Conservation (phyloP, 2,113 vertebrate genomes). For the Aepyceros melampus region DNA sequence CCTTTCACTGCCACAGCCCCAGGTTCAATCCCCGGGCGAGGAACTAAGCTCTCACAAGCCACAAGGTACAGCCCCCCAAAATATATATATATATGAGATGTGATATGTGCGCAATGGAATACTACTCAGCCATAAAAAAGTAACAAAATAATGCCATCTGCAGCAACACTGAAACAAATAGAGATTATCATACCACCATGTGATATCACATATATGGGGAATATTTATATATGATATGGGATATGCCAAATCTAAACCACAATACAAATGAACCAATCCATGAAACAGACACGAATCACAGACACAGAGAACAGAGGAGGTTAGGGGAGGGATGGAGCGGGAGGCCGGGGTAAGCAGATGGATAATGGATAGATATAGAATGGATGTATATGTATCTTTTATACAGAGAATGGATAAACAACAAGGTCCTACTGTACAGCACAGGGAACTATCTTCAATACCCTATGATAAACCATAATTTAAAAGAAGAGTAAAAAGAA, state of each 20-base stretch:
- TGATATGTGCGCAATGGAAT: background rate
- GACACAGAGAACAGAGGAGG: background rate
- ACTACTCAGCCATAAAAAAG: background rate
- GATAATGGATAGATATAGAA: background rate
- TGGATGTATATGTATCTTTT: background rate
- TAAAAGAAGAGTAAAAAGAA: background rate
- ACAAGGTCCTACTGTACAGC: background rate
- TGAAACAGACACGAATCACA: background rate
- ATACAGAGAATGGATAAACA: background rate
- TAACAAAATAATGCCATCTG: background rate
- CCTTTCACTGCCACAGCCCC: background rate
- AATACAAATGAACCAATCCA: background rate
- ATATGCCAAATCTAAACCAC: background rate
- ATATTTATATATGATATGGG: background rate
- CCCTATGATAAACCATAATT: background rate
- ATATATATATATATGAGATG: background rate
- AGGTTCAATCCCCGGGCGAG: background rate
- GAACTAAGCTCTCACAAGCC: background rate
- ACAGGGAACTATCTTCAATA: background rate
- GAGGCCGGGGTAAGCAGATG: background rate
- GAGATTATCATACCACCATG: background rate
- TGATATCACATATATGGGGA: background rate
- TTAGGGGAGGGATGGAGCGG: background rate
- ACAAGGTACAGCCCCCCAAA: background rate
- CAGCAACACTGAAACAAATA: background rate